Percentiles rank a stretch among this genome's conserved stretches.
Evolutionary conservation across 2,888 invertebrate species (phyloP).

Genomic region (Lepidocyrtinus sp.): DNA sequence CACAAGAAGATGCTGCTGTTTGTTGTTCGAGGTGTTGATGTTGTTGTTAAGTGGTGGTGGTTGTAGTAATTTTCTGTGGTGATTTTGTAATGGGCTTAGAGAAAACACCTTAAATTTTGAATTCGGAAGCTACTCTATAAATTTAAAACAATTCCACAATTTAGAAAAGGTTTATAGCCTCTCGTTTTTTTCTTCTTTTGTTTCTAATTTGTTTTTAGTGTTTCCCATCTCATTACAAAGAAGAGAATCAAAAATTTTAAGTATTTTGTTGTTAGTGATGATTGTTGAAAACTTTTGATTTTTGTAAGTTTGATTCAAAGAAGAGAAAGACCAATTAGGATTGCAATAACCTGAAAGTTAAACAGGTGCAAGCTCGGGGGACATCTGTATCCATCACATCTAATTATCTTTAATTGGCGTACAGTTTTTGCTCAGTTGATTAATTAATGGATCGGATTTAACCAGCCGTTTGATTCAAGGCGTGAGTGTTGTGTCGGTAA

Average conservation of each 20-base stretch:
- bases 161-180: not conserved
- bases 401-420: not conserved
- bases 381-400: not conserved
- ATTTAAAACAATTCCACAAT: not conserved
- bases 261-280: not conserved
- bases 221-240: not conserved
- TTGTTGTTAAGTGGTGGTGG: constrained; percentile 56
- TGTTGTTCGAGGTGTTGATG: constrained; percentile 57
- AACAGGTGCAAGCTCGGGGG: too few relatives aligned
- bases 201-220: not conserved
- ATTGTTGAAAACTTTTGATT: not conserved
- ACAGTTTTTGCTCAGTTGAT: not conserved
- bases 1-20: constrained; percentile 7
- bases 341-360: too few relatives aligned
- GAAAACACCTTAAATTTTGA: not conserved
- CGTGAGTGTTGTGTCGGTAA: not conserved
- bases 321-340: too few relatives aligned
- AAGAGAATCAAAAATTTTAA: not conserved
- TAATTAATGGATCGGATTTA: not conserved
- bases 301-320: too few relatives aligned
- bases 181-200: not conserved
- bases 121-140: not conserved
- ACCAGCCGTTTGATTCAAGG: too few relatives aligned
- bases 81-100: not conserved
- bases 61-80: constrained; percentile 5